Evolutionary conservation across 2,888 invertebrate species (phyloP).

Genomic region (Drosophila mimica): DNA sequence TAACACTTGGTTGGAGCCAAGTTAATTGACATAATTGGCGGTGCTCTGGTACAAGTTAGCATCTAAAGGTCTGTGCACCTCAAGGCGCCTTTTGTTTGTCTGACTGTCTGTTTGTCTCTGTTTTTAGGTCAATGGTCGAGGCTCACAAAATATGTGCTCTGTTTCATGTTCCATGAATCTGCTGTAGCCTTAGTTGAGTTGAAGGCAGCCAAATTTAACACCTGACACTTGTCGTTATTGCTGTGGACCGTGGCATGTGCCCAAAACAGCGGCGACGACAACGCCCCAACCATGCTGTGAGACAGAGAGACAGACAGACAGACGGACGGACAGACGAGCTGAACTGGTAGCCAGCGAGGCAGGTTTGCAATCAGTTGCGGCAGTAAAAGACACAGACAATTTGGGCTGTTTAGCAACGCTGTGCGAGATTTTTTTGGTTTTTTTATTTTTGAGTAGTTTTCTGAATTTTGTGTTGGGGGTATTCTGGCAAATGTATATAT

Average conservation of each 20-base stretch:
- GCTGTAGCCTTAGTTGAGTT: conserved; percentile 15
- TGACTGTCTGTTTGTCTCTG: conserved; percentile 21
- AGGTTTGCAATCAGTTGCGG: conserved; percentile 37
- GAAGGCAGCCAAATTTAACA: conserved; percentile 74
- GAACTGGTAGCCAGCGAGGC: conserved; percentile 37
- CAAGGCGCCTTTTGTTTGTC: conserved; percentile 45
- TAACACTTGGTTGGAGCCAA: conserved; percentile 36
- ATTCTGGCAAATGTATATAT: conserved; percentile 2
- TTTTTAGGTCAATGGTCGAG: conserved; percentile 75
- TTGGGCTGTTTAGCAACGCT: conserved; percentile 65
- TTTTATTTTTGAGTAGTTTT: conserved; percentile 24
- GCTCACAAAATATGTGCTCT: conserved; percentile 53
- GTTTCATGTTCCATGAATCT: conserved; percentile 32
- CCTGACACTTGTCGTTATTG: conserved; percentile 59
- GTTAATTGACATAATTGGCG: conserved; percentile 66
- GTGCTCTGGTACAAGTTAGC: conserved; percentile 44
- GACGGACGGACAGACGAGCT: conserved; percentile 5
- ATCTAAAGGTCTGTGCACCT: conserved; percentile 44
- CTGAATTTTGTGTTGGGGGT: conserved; percentile 26
- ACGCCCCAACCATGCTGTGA: conserved; percentile 64
- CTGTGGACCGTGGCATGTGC: conserved; percentile 60
- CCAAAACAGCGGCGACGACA: conserved; percentile 46
- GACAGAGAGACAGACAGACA: conserved; percentile 27
- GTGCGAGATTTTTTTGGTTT: conserved; percentile 43
- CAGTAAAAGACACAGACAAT: conserved; percentile 58